Evolutionary conservation across 2,113 vertebrate genomes (phyloP).

Genomic region (Scomber scombrus): DNA sequence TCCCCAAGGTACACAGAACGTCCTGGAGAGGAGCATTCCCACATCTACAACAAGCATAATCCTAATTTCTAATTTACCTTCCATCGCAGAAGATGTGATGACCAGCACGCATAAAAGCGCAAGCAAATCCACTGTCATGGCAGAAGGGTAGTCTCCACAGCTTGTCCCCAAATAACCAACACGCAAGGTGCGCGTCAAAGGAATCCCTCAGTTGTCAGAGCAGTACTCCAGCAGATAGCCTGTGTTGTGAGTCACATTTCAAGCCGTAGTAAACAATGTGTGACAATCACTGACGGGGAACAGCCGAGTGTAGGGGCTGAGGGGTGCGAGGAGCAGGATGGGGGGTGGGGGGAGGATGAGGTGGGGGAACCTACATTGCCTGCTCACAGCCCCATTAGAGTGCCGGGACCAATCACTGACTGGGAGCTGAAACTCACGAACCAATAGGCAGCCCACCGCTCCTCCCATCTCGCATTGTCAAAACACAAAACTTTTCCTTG

Average conservation of each 20-base stretch:
- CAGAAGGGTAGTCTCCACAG: slow-evolving; percentile 78
- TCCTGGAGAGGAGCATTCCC: slow-evolving; percentile 20
- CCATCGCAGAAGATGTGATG: slow-evolving; percentile 83
- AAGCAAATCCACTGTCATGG: slow-evolving; percentile 87
- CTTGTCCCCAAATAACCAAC: slow-evolving; percentile 74
- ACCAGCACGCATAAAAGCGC: slow-evolving; percentile 81
- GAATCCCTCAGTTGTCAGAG: slow-evolving; percentile 80
- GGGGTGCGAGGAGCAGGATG: slow-evolving; percentile 39
- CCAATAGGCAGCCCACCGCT: slow-evolving; percentile 77
- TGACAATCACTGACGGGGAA: slow-evolving; percentile 75
- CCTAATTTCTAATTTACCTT: slow-evolving; percentile 82
- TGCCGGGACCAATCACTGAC: slow-evolving; percentile 77
- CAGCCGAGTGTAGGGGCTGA: slow-evolving; percentile 57
- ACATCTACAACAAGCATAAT: slow-evolving; percentile 27
- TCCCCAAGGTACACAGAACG: slow-evolving; percentile 26
- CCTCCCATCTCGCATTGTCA: slow-evolving; percentile 79
- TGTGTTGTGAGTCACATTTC: slow-evolving; percentile 86
- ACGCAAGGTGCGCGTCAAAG: slow-evolving; percentile 77
- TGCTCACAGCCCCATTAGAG: slow-evolving; percentile 70
- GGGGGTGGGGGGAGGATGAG: slow-evolving; percentile 1
- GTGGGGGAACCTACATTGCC: slow-evolving; percentile 64
- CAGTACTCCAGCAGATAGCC: slow-evolving; percentile 80
- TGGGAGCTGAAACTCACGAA: slow-evolving; percentile 66
- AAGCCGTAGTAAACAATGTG: slow-evolving; percentile 85
- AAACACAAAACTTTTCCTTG: slow-evolving; percentile 86